Percentiles rank a stretch among this genome's conserved stretches.
Evolutionary conservation across 2,888 invertebrate genomes (phyloP).

Genomic region (Drosophila fungiperda): DNA sequence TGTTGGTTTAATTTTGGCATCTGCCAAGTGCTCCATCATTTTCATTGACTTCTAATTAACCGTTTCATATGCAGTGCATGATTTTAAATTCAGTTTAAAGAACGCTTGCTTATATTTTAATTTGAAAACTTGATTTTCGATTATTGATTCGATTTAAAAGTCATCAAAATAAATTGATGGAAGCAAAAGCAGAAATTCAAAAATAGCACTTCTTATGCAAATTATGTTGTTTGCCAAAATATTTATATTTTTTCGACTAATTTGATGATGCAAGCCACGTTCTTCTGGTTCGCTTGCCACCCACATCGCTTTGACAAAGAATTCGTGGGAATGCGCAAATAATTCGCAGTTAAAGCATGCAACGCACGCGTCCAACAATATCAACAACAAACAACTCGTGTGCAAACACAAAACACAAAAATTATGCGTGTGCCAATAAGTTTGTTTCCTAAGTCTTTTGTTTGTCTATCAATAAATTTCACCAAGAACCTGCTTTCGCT

Average conservation of each 20-base stretch:
- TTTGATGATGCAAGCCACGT: slow-evolving; percentile 43
- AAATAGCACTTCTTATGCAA: slow-evolving; percentile 37
- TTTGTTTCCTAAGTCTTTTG: slow-evolving; percentile 71
- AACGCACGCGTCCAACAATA: slow-evolving; percentile 40
- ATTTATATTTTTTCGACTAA: neutral
- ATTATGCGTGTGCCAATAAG: slow-evolving; percentile 24
- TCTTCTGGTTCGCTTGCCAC: slow-evolving; percentile 44
- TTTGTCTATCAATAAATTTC: slow-evolving; percentile 35
- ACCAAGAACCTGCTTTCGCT: slow-evolving; percentile 2
- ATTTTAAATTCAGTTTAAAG: slow-evolving; percentile 47
- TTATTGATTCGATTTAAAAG: slow-evolving; percentile 44
- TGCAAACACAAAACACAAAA: slow-evolving; percentile 18
- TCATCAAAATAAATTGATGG: slow-evolving; percentile 25
- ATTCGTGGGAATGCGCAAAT: slow-evolving; percentile 55
- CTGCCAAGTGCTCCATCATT: slow-evolving; percentile 18
- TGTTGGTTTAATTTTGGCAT: neutral
- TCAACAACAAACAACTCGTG: slow-evolving; percentile 3
- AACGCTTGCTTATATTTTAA: slow-evolving; percentile 48
- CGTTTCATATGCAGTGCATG: slow-evolving; percentile 48
- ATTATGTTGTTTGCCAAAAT: slow-evolving; percentile 49
- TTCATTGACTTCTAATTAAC: slow-evolving; percentile 43
- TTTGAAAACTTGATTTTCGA: slow-evolving; percentile 35
- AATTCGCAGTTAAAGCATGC: slow-evolving; percentile 51
- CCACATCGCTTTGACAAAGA: slow-evolving; percentile 46
- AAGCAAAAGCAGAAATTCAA: slow-evolving; percentile 3